Percentiles rank a stretch among this genome's conserved stretches.
Evolutionary conservation across 2,888 invertebrate species (phyloP).

Genomic region (Drosophila aldrichi): DNA sequence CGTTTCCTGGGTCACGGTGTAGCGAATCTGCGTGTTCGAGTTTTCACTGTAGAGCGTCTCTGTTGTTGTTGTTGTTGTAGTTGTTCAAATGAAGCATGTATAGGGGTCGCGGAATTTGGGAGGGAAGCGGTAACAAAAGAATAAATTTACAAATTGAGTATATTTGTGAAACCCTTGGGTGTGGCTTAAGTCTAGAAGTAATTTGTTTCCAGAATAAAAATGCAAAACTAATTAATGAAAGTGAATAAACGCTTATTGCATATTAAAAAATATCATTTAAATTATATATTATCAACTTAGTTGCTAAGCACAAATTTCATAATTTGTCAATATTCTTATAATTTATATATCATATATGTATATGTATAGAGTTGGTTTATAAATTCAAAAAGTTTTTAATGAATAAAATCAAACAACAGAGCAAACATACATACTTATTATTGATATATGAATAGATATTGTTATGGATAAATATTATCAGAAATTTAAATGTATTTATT

Average conservation of each 20-base stretch:
- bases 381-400: conserved; percentile 45
- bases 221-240: conserved; percentile 37
- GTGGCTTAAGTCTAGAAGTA: conserved; percentile 46
- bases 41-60: conserved; percentile 81
- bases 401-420: conserved; percentile 50
- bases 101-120: conserved; percentile 36
- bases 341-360: conserved; percentile 20
- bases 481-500: conserved; percentile 5
- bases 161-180: conserved; percentile 44
- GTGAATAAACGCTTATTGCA: conserved; percentile 43
- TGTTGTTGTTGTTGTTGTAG: conserved; percentile 45
- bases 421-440: conserved; percentile 31
- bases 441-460: conserved; percentile 21
- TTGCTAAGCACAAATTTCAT: conserved; percentile 34
- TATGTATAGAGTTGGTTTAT: background rate
- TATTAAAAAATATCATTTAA: conserved; percentile 29
- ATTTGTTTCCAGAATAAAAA: conserved; percentile 49
- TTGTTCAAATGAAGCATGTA: conserved; percentile 37
- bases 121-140: conserved; percentile 66
- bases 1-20: conserved; percentile 68
- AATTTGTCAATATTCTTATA: conserved; percentile 18
- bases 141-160: conserved; percentile 73
- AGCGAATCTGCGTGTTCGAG: conserved; percentile 66
- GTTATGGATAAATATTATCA: conserved; percentile 16
- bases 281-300: conserved; percentile 33